Conservation (phyloP, 2,113 vertebrate genomes). For the Lasiurus borealis region DNA sequence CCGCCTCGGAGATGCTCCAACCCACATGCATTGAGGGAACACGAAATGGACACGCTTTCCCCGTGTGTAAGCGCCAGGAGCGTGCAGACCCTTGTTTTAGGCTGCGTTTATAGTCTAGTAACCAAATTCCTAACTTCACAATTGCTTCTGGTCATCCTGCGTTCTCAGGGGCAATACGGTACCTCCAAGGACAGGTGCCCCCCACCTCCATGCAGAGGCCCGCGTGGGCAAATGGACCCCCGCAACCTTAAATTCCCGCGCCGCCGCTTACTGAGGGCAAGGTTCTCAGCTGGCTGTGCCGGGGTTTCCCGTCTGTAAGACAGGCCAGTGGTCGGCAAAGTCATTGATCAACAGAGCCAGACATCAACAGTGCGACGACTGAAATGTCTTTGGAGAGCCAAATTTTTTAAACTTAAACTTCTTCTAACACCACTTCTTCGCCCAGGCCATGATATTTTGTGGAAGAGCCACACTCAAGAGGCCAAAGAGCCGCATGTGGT, state of each 20-base stretch:
- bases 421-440: too few species aligned
- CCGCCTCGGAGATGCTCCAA: not conserved
- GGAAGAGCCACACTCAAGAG: too few species aligned
- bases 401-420: too few species aligned
- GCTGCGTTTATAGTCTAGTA: not conserved
- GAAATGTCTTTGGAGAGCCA: too few species aligned
- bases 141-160: not conserved
- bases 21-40: rapidly evolving
- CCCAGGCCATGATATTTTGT: too few species aligned
- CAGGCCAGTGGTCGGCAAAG: not conserved
- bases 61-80: rapidly evolving
- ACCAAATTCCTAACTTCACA: too few species aligned
- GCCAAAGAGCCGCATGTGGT: too few species aligned
- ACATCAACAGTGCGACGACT: too few species aligned
- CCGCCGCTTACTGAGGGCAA: rapidly evolving
- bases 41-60: rapidly evolving
- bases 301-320: not conserved
- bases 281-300: not conserved
- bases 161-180: not conserved
- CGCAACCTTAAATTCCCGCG: not conserved
- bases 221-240: rapidly evolving
- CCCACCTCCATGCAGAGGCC: rapidly evolving
- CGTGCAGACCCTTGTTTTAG: rapidly evolving
- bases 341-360: too few species aligned
- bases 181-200: not conserved